phyloP scores from a whole-genome alignment of 2,888 invertebrate species.

The Meiosimyza platycephala region DNA sequence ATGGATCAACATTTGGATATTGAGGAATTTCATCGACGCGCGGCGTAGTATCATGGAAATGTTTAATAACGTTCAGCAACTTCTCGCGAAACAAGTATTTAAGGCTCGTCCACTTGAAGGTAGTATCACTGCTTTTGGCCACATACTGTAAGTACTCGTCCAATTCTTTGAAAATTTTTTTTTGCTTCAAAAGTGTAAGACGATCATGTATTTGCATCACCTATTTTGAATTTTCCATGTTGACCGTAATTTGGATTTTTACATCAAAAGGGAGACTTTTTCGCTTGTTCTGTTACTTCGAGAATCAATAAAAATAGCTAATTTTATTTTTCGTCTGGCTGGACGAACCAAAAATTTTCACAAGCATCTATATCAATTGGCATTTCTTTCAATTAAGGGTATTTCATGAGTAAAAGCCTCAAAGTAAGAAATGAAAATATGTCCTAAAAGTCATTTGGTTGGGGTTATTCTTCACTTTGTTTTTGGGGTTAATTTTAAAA shows the following conservation, averaged over 20 bases:
- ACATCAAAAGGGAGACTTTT: not conserved
- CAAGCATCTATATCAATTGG: no score
- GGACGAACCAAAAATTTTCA: slow-evolving; percentile 33
- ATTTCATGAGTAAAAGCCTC: no score
- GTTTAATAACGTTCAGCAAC: slow-evolving; percentile 85
- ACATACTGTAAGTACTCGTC: slow-evolving; percentile 90
- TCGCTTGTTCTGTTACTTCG: not conserved
- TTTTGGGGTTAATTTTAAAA: no score
- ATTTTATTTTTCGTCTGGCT: slow-evolving; percentile 13
- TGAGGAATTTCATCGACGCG: slow-evolving; percentile 77
- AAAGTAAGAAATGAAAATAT: no score
- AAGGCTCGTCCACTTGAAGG: slow-evolving; percentile 90
- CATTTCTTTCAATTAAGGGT: no score
- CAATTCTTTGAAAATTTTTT: slow-evolving; percentile 87
- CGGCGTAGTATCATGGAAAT: slow-evolving; percentile 86
- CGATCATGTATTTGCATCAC: slow-evolving; percentile 85
- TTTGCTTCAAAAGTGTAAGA: slow-evolving; percentile 80
- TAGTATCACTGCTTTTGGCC: slow-evolving; percentile 93
- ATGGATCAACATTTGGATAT: slow-evolving; percentile 91
- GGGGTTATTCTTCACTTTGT: no score
- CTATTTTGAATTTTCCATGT: slow-evolving; percentile 87
- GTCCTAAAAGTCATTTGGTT: no score
- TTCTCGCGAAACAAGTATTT: slow-evolving; percentile 91
- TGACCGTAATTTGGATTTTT: slow-evolving; percentile 39
- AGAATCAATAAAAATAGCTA: not conserved